Evolutionary conservation across 2,797 vertebrate species (phyloP), one percentile per base, ranked within the genome.

Genomic region (Melanogrammus aeglefinus): DNA sequence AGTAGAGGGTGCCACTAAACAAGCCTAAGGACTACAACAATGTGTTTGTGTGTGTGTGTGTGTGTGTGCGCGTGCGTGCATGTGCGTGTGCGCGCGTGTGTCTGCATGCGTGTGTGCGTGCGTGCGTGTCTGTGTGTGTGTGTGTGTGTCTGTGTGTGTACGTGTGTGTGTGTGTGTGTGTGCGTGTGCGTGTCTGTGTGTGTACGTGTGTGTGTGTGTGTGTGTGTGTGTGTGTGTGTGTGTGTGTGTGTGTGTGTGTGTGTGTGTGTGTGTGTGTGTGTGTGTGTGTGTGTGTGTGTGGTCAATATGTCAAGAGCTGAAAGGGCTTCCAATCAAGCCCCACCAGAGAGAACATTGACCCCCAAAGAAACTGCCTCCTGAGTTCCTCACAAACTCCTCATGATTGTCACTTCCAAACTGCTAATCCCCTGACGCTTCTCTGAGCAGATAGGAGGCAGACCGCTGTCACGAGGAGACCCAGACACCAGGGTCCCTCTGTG

Each of bases 211-310:
- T 75, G 73, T 47, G 73, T 74, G 73, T 74, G 73, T 47, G 73
- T 74, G 73, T 47, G 73, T 47, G 73, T 47, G 73, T 74, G 38
- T 31, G 74, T 31, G 74, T 51, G 74, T 51, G 74, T 31, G 73
- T 47, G n/a, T 16, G 33, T 16, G 38, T 31, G 72, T 24, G 51
- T 24, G 75, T 77, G 82, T 85, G 80, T 83, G 83, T 86, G 81
- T 83, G 44, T 18, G 44, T 47, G 16, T 18, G 13, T 18, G 13
- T 47, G 13, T 18, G 44, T 47, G 44, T 47, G 44, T 10, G 9
- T 39, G 38, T 39, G 38, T 39, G 38, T 39, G 8, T 39, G 38
- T 10, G 38, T 39, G 0, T 39, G 7, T 39, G 7, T 39, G 38
- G 9, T 39, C 38, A 39, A 2, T 39, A 10, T 39, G 38, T 39